Evolutionary conservation across 2,888 invertebrate genomes (phyloP), one percentile per base, ranked within the genome.

Genomic region (Epirrhoe alternata): DNA sequence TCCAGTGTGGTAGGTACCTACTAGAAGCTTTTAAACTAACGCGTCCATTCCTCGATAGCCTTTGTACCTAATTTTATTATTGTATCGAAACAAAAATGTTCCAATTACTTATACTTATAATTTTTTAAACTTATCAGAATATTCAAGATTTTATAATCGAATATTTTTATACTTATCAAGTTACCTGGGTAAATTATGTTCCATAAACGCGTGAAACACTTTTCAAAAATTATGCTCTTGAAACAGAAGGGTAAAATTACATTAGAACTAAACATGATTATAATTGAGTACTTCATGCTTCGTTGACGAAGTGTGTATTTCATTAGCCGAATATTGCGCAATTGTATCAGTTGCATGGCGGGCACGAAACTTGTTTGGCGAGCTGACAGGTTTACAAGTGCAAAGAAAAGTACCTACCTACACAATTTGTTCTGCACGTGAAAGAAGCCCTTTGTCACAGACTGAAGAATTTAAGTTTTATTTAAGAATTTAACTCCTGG

Each of bases 301-400:
- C 4, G 10, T 42, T 4, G 38, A 2, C 8, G 35, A 42, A 12
- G 38, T 71, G 68, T 68, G 69, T 54, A 60, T 53, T 59, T 67
- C 31, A 61, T 64, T 52, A 75, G 69, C 76, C 64, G 63, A 72
- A 69, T 64, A 75, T 83, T 82, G 78, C 76, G 81, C 77, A 84
- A 85, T 72, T 59, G 49, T 59, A 75, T 66, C 71, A 74, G 71
- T 78, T 78, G 82, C 82, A 81, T 80, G 77, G 70, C 66, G 67
- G 71, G 71, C 73, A 76, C 77, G 75, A 86, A 88, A 89, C 87
- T 82, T 71, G 88, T 88, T 83, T 81, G 78, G 77, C 73, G 68
- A 77, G 79, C 74, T 72, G 80, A 83, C 87, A 83, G 81, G 83
- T 82, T 79, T 63, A 68, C 65, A 69, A 70, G 69, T 71, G 70